Conservation (phyloP, 2,888 invertebrate genomes). For the Cheilosia soror region DNA sequence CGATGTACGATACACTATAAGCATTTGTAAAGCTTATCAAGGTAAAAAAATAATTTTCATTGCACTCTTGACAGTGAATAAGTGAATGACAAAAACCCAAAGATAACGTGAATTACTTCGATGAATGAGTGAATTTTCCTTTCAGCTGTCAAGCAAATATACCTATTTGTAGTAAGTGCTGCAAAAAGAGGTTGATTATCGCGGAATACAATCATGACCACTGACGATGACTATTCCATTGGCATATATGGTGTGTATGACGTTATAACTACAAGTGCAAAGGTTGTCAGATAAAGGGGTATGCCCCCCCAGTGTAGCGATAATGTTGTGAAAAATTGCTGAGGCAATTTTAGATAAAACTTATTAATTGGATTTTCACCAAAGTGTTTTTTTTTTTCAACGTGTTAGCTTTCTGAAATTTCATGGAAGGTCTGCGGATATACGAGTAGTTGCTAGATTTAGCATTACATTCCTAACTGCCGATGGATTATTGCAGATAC, state of each 20-base stretch:
- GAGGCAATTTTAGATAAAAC: constrained; percentile 52
- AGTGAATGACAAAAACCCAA: constrained; percentile 18
- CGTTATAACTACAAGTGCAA: constrained; percentile 11
- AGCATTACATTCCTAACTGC: not conserved
- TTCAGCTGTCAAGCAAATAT: constrained; percentile 15
- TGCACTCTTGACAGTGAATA: constrained; percentile 31
- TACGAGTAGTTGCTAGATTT: constrained; percentile 8
- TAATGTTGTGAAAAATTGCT: constrained; percentile 33
- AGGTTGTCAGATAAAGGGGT: constrained; percentile 5
- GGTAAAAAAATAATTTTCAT: constrained; percentile 44
- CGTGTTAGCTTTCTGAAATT: not conserved
- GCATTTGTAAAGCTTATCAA: constrained; percentile 37
- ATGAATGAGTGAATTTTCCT: constrained; percentile 29
- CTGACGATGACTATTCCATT: constrained; percentile 36
- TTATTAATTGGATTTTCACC: constrained; percentile 62
- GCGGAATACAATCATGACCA: constrained; percentile 26
- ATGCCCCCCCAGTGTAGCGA: not conserved
- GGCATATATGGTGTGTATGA: constrained; percentile 12
- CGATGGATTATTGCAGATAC: not conserved
- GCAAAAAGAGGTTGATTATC: constrained; percentile 44
- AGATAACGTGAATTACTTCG: constrained; percentile 34
- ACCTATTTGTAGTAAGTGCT: not conserved
- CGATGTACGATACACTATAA: too few relatives aligned
- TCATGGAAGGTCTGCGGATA: not conserved
- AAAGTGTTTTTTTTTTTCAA: constrained; percentile 4